Percentiles rank a stretch among this genome's conserved stretches.
These are phyloP conservation scores for Camelus dromedarius DNA, from an alignment of 2,113 vertebrate genomes.

Conservation along the genomic window DNA sequence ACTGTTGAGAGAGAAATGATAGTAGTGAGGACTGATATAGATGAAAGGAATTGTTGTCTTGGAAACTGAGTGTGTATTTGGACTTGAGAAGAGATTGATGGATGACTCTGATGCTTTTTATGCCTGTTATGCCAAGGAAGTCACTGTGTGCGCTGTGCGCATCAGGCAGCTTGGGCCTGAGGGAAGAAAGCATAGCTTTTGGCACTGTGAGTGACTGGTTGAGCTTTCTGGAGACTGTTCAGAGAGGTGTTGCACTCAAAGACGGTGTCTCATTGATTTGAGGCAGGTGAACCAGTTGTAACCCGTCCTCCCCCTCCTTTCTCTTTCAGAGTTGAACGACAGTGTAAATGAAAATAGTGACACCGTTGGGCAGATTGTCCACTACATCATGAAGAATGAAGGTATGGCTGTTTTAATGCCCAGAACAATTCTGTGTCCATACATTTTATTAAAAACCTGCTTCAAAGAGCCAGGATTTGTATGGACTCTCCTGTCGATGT, in stretches of 20 bases:
- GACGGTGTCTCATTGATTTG: not conserved
- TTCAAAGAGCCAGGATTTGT: not conserved
- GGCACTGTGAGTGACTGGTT: rapidly evolving
- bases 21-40: no score
- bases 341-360: conserved; percentile 93
- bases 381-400: conserved; percentile 98
- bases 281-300: not conserved
- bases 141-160: rapidly evolving
- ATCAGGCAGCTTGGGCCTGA: not conserved
- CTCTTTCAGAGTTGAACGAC: conserved; percentile 91
- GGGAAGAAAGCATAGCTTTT: not conserved
- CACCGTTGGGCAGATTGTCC: conserved; percentile 96
- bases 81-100: not conserved
- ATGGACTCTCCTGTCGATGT: not conserved
- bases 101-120: not conserved
- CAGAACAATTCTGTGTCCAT: not conserved
- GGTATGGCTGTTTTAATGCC: conserved; percentile 86
- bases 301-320: not conserved
- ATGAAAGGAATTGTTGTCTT: not conserved
- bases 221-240: not conserved
- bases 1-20: not conserved
- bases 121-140: not conserved
- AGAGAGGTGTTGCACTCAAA: not conserved
- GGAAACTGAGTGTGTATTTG: not conserved
- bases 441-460: not conserved